Base-by-base conservation (phyloP, 2,888 invertebrate species). In the Proisotoma minuta region DNA sequence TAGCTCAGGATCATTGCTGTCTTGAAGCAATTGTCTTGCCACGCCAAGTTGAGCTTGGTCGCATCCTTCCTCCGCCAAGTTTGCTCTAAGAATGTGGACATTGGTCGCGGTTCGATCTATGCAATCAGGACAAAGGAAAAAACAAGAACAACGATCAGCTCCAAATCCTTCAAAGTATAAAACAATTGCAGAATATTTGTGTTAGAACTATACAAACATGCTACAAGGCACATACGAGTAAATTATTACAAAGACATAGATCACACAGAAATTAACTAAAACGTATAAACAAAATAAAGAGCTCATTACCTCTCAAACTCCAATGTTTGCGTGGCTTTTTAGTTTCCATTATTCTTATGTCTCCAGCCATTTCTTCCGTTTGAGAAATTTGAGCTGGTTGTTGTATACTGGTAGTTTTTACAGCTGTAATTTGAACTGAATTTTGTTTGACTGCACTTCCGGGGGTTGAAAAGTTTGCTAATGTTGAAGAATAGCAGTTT, bases 31-130 rank as follows among this genome's bases (percentile, higher is more conserved):
- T 75, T 89, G 87, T 76, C 90, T 90, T 2, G 91, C 93, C 62
- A 92, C 80, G 59, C 90, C 88, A 66, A 91, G 88, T 79, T 93
- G 93, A 10, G 91, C 90, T 75, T 91, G 91, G 0, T 90, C 87
- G 77, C 91, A 91, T 8, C 92, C 92, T 78, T 91, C 91, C 75
- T 89, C 89, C 0, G 92, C 92, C 68, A 92, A 66, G 61, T 75
- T 75, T 50, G 75, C 73, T 27, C 76, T 71, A 49, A 77, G 72
- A 23, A 75, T 72, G 51, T 74, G 69, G 39, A 76, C 66, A 50
- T 73, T 69, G 24, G 75, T 72, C 23, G 67, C 67, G 2, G 75
- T 74, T 18, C 75, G 75, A 70, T 75, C 75, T 73, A 63, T 56
- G 65, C 65, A 65, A 52, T 59, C 49, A 34, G 58, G 23, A 61